A percentile compares a stretch with the other conserved stretches of the same genome.
Conservation (phyloP, 2,888 invertebrate species). For the Acanthosepion esculentum region DNA sequence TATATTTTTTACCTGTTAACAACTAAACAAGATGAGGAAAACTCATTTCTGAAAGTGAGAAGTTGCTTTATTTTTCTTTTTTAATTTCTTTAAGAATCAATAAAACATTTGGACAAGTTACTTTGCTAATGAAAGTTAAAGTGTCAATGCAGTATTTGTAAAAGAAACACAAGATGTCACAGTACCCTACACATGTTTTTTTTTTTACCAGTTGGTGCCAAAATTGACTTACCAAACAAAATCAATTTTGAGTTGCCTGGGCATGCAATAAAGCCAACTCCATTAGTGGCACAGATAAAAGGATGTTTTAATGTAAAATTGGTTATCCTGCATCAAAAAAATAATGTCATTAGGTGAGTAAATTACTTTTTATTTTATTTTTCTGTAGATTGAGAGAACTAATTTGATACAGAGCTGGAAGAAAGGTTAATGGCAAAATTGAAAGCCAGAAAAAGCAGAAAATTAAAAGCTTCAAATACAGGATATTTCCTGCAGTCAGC, state of each 20-base stretch:
- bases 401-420: neutral
- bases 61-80: no score
- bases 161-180: neutral
- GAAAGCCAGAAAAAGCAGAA: neutral
- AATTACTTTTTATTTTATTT: neutral
- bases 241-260: constrained; percentile 19
- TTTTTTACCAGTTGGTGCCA: neutral
- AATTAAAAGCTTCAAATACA: neutral
- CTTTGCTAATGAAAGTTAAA: neutral
- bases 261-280: neutral
- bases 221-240: constrained; percentile 33
- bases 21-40: no score
- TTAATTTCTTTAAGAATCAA: no score
- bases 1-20: no score
- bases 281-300: neutral
- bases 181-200: neutral
- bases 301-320: neutral
- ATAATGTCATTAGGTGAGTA: neutral
- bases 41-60: no score
- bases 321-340: neutral
- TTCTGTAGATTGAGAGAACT: neutral
- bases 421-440: neutral
- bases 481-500: no score
- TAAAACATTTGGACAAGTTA: neutral
- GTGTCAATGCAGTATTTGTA: neutral